Base-by-base conservation (phyloP, 1,140 invertebrate species). In the Penaeus japonicus region DNA sequence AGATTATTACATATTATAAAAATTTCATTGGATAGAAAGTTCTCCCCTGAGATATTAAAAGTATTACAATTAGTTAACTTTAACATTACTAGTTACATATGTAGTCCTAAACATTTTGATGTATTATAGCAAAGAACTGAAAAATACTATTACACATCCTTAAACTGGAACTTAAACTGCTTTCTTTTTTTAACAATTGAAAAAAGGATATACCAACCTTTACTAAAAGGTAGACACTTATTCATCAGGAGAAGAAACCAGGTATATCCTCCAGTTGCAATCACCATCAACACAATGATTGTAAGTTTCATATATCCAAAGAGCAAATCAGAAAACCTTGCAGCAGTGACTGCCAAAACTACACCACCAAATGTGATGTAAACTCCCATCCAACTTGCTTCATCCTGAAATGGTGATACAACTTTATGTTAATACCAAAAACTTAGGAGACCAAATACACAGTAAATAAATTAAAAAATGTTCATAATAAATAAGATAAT, bases 331-430 rank as follows among this genome's bases (percentile, higher is more conserved):
- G 91, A 92, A 5, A 92, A 84, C 75, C 92, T 90, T 1, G 92
- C 92, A 17, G 91, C 91, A n/a, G 91, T 78, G 32, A 93, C 59
- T 17, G 92, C 91, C 17, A 92, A 87, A 22, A 91, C 54, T 54
- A 92, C 92, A 47, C 92, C 92, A 12, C 91, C 91, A 30, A 92
- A 87, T 5, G 93, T 91, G 30, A 92, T 92, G 92, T 92, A 93
- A 55, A 92, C 91, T 47, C 92, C 92, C 73, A 93, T 62, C 84
- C 90, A 92, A 59, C 92, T 92, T 2, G 91, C 91, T 89, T 92
- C 91, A 24, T 87, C 89, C 92, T 92, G 78, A 10, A 89, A 85
- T 73, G 84, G 82, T 27, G 90, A 91, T 22, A 83, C 30, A 27
- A 20, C 10, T 59, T 17, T 27, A 32, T 27, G 22, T 77, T 7